These are phyloP conservation scores for Cololabis saira DNA, from an alignment of 2,113 vertebrate species.

Conservation along the genomic window DNA sequence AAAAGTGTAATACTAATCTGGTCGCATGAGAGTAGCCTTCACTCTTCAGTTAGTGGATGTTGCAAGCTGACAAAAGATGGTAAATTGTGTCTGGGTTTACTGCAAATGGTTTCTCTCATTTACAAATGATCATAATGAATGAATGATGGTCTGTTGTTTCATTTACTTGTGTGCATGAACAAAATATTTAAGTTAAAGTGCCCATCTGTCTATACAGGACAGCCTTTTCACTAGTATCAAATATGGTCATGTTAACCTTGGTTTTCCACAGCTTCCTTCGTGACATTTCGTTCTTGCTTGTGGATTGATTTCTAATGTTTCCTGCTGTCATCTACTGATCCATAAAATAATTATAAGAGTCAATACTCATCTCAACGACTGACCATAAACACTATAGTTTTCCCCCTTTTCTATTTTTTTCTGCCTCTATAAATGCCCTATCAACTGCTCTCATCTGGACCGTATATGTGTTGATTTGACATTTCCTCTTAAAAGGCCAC, in stretches of 20 bases:
- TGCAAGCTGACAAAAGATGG: no score
- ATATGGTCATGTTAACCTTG: no score
- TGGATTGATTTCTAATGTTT: constrained; percentile 36
- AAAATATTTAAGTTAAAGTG: background rate
- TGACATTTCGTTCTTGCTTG: constrained; percentile 14
- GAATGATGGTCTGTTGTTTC: no score
- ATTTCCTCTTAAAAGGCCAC: constrained; percentile 77
- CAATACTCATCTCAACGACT: constrained; percentile 55
- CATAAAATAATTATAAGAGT: constrained; percentile 38
- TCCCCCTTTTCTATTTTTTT: constrained; percentile 11
- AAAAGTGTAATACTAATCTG: no score
- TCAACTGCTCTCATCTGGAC: constrained; percentile 52
- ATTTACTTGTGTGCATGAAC: background rate
- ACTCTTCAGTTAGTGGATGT: no score
- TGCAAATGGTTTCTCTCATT: no score
- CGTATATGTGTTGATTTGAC: constrained; percentile 67
- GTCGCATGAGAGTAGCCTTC: no score
- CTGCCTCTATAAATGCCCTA: constrained; percentile 41
- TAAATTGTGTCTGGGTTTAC: no score
- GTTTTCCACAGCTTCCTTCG: background rate
- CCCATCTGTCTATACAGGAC: background rate
- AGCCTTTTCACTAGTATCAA: background rate
- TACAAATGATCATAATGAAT: no score
- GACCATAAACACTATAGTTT: constrained; percentile 25
- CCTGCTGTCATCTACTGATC: constrained; percentile 19